Percentiles rank a stretch among this genome's conserved stretches.
phyloP scores from a whole-genome alignment of 2,888 invertebrate genomes.

The Pheosia tremula region DNA sequence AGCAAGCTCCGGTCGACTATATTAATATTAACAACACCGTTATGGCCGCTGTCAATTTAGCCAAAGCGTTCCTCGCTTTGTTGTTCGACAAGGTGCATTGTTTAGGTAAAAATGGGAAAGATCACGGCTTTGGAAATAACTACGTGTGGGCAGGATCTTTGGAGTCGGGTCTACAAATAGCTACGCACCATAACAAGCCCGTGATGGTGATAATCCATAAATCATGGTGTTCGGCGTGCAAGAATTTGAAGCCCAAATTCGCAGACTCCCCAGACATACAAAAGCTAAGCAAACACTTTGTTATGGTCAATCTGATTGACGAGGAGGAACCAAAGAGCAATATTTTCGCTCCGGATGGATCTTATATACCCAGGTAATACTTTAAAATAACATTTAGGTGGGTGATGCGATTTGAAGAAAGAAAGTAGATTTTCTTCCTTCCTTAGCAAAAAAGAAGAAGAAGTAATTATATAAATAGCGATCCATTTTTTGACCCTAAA shows the following conservation, averaged over 20 bases:
- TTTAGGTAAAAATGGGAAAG: conserved; percentile 47
- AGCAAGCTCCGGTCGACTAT: conserved; percentile 23
- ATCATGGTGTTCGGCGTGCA: conserved; percentile 87
- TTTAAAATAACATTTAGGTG: no score
- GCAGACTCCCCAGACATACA: conserved; percentile 83
- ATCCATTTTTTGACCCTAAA: no score
- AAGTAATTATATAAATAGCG: no score
- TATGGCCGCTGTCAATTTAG: conserved; percentile 59
- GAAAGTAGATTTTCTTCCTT: no score
- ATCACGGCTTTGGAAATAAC: conserved; percentile 74
- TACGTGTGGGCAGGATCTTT: conserved; percentile 78
- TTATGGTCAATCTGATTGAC: conserved; percentile 87
- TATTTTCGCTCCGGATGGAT: conserved; percentile 86
- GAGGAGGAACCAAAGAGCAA: conserved; percentile 81
- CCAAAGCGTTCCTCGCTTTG: conserved; percentile 58
- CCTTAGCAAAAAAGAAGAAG: no score
- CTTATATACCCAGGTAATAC: conserved; percentile 86
- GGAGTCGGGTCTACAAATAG: conserved; percentile 71
- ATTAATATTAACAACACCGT: conserved; percentile 35
- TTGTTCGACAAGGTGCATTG: conserved; percentile 62
- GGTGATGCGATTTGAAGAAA: no score
- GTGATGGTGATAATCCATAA: conserved; percentile 88
- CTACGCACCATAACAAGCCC: conserved; percentile 80
- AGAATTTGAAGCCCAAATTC: conserved; percentile 86
- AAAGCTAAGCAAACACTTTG: conserved; percentile 84